These are phyloP conservation scores for Metridium senile DNA, from an alignment of 92 coral and sea anemone genomes.

Conservation along the genomic window DNA sequence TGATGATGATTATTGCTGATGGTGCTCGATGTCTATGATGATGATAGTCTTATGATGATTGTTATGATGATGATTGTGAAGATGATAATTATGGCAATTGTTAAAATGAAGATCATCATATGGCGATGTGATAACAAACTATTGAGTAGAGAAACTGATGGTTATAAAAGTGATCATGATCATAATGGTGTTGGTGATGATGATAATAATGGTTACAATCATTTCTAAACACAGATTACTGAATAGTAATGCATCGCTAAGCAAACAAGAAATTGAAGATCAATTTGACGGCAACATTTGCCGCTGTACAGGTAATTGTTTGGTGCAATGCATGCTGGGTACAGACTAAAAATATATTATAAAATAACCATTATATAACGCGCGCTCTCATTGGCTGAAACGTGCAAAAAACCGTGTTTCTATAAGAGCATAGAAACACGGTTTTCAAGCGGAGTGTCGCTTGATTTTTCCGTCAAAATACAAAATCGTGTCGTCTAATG, in stretches of 20 bases:
- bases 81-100: neutral
- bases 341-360: too few relatives aligned
- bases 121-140: neutral
- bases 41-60: neutral
- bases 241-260: constrained; percentile 61
- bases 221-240: constrained; percentile 49
- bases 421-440: too few relatives aligned
- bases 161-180: neutral
- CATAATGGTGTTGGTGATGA: too few relatives aligned
- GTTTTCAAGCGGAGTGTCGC: too few relatives aligned
- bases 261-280: constrained; percentile 84
- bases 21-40: too few relatives aligned
- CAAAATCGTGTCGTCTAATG: too few relatives aligned
- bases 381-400: too few relatives aligned
- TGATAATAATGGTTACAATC: neutral
- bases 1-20: too few relatives aligned
- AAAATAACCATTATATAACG: too few relatives aligned
- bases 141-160: neutral
- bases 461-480: too few relatives aligned
- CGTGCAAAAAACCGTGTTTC: too few relatives aligned
- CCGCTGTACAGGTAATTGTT: constrained; percentile 79
- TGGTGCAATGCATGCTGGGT: too few relatives aligned
- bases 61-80: neutral
- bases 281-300: constrained; percentile 92
- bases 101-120: neutral